phyloP scores from a whole-genome alignment of 2,797 vertebrate genomes.

The Parambassis ranga region DNA sequence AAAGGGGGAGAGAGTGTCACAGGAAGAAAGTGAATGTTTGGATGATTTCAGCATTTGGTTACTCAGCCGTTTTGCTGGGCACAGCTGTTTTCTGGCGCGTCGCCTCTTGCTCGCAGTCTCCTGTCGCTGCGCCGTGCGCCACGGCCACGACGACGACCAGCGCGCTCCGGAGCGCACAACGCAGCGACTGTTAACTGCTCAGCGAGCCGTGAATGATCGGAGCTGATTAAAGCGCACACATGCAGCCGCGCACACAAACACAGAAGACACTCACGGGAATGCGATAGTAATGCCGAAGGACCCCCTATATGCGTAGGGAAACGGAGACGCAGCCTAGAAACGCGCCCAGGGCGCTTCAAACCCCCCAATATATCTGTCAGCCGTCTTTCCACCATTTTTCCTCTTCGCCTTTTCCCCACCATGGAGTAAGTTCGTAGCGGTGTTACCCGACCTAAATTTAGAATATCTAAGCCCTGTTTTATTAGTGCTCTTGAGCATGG shows the following conservation, averaged over 20 bases:
- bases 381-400: not conserved
- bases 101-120: slow-evolving; percentile 16
- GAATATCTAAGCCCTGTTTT: not conserved
- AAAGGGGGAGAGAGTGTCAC: not conserved
- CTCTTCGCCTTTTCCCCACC: not conserved
- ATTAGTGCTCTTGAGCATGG: not conserved
- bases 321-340: slow-evolving; percentile 33
- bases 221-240: slow-evolving; percentile 46
- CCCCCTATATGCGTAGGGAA: slow-evolving; percentile 30
- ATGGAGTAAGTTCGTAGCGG: slow-evolving; percentile 7
- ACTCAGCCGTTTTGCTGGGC: slow-evolving; percentile 41
- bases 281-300: slow-evolving; percentile 38
- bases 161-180: slow-evolving; percentile 47
- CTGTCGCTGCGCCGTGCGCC: slow-evolving; percentile 11
- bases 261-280: slow-evolving; percentile 7
- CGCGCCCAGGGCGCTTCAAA: slow-evolving; percentile 4
- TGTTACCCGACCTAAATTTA: slow-evolving; percentile 30
- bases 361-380: slow-evolving; percentile 32
- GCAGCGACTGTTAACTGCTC: slow-evolving; percentile 47
- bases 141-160: slow-evolving; percentile 10
- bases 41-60: slow-evolving; percentile 33
- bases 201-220: slow-evolving; percentile 46
- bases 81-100: slow-evolving; percentile 58
- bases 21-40: not conserved
- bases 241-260: not conserved